Evolutionary conservation across 2,797 vertebrate species (phyloP).

Genomic region (Sebastes hubbsi): DNA sequence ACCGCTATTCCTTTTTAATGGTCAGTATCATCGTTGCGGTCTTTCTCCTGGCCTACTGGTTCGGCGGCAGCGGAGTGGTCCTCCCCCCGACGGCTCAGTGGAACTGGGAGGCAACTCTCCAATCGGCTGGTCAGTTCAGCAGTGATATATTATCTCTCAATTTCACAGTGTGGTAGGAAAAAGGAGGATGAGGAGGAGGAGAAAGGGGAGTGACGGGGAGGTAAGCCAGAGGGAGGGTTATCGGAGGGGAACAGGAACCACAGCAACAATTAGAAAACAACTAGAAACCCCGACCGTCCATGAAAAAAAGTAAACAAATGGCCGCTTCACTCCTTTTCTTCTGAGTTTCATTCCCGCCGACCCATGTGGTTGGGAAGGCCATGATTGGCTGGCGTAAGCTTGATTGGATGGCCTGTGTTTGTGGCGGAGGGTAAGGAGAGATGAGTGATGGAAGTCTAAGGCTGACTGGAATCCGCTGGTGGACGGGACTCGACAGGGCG

Average conservation of each 20-base stretch:
- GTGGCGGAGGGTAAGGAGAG: slow-evolving; percentile 53
- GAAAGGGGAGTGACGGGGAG: slow-evolving; percentile 36
- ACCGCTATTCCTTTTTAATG: slow-evolving; percentile 59
- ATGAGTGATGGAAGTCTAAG: slow-evolving; percentile 64
- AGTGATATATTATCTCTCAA: slow-evolving; percentile 78
- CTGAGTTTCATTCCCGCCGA: slow-evolving; percentile 71
- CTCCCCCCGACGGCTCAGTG: slow-evolving; percentile 67
- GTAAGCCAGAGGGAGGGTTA: slow-evolving; percentile 55
- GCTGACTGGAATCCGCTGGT: slow-evolving; percentile 76
- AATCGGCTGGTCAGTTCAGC: slow-evolving; percentile 74
- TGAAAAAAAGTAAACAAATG: slow-evolving; percentile 73
- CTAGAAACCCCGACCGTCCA: slow-evolving; percentile 74
- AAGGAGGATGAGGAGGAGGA: slow-evolving; percentile 54
- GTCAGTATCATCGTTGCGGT: slow-evolving; percentile 55
- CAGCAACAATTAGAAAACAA: slow-evolving; percentile 80
- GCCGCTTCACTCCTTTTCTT: slow-evolving; percentile 68
- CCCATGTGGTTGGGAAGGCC: slow-evolving; percentile 69
- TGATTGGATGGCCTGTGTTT: slow-evolving; percentile 64
- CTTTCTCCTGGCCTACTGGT: slow-evolving; percentile 65
- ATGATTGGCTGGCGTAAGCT: slow-evolving; percentile 69
- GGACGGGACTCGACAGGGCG: slow-evolving; percentile 67
- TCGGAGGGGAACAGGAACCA: slow-evolving; percentile 71
- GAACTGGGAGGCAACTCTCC: slow-evolving; percentile 66
- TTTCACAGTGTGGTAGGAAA: slow-evolving; percentile 86
- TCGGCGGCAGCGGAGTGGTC: slow-evolving; percentile 50